Conservation (phyloP, 2,797 vertebrate genomes). For the Poecilia velifera region DNA sequence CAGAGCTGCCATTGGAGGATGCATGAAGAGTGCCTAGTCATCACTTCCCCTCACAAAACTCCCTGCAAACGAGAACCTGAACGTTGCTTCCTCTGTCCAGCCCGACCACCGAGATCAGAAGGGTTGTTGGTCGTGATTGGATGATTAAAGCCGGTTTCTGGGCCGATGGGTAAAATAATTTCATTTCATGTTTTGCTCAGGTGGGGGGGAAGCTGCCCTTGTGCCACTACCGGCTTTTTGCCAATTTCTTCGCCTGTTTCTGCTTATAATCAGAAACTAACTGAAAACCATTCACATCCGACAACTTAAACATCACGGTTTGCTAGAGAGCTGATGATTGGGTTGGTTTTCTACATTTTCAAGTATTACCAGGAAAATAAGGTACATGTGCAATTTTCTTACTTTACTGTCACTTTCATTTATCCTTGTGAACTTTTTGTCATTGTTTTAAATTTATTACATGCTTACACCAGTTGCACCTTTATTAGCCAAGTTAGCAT, state of each 20-base stretch:
- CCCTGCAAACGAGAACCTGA: constrained; percentile 13
- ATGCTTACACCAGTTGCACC: constrained; percentile 33
- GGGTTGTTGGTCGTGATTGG: constrained; percentile 7
- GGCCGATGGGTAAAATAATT: constrained; percentile 14
- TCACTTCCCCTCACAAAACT: constrained; percentile 18
- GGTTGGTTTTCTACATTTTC: constrained; percentile 21
- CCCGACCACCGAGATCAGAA: constrained; percentile 14
- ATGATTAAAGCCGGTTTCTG: not conserved
- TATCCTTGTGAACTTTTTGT: constrained; percentile 38
- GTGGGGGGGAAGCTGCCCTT: constrained; percentile 30
- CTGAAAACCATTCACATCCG: constrained; percentile 1
- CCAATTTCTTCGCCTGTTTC: constrained; percentile 11
- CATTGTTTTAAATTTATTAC: constrained; percentile 46
- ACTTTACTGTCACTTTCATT: constrained; percentile 33
- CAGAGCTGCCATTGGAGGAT: constrained; percentile 73
- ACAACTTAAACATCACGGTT: constrained; percentile 11
- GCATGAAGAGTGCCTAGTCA: constrained; percentile 76
- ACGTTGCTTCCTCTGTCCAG: constrained; percentile 2
- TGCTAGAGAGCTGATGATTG: constrained; percentile 14
- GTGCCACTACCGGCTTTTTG: constrained; percentile 3
- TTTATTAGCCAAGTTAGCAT: constrained; percentile 33
- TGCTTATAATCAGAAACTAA: constrained; percentile 26
- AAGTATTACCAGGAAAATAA: constrained; percentile 31
- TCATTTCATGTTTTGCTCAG: constrained; percentile 3
- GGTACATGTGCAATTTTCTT: constrained; percentile 45